These are phyloP conservation scores for Pseudorhombus dupliciocellatus DNA, from an alignment of 2,113 vertebrate species.

Conservation along the genomic window DNA sequence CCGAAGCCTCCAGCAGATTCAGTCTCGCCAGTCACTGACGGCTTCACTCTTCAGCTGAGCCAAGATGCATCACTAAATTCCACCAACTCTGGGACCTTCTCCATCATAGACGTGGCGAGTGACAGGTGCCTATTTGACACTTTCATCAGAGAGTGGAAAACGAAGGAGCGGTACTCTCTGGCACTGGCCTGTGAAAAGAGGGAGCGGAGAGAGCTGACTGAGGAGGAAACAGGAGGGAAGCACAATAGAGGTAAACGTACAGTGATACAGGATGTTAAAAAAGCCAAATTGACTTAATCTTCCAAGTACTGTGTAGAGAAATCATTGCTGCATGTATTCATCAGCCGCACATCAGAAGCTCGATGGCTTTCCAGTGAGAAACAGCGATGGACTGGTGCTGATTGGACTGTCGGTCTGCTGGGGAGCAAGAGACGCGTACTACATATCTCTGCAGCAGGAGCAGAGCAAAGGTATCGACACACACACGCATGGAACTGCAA, in stretches of 20 bases:
- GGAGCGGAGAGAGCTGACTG: constrained; percentile 68
- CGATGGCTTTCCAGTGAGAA: constrained; percentile 86
- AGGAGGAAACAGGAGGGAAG: constrained; percentile 81
- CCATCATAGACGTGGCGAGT: constrained; percentile 93
- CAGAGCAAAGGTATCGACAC: constrained; percentile 82
- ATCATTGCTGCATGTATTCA: not conserved
- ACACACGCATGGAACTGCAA: not conserved
- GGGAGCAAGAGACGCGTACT: constrained; percentile 95
- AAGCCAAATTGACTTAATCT: not conserved
- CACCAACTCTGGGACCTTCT: constrained; percentile 82
- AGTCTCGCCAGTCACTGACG: constrained; percentile 63
- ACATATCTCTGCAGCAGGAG: constrained; percentile 88
- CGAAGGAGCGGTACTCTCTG: constrained; percentile 86
- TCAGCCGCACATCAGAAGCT: constrained; percentile 54
- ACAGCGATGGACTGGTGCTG: constrained; percentile 82
- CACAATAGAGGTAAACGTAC: constrained; percentile 84
- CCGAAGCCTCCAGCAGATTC: constrained; percentile 14
- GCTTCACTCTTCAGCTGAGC: constrained; percentile 84
- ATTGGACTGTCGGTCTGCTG: constrained; percentile 93
- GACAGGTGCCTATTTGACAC: constrained; percentile 88
- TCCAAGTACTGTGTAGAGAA: not conserved
- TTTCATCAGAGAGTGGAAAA: constrained; percentile 91
- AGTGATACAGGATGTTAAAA: not conserved
- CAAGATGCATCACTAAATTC: constrained; percentile 79
- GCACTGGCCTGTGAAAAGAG: constrained; percentile 88